Evolutionary conservation across 2,888 invertebrate genomes (phyloP).

Genomic region (Busseola fusca): DNA sequence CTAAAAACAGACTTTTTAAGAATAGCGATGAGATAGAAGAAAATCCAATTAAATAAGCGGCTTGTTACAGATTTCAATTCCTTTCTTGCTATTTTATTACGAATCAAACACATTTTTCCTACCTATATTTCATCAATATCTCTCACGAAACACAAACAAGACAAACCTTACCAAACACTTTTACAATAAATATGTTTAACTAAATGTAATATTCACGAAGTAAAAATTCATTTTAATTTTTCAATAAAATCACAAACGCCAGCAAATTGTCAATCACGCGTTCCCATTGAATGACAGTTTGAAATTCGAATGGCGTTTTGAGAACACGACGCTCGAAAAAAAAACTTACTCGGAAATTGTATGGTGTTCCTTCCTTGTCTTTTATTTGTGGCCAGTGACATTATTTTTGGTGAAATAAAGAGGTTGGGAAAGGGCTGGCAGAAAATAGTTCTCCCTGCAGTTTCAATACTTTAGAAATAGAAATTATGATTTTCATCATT

Average conservation of each 20-base stretch:
- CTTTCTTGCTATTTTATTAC: slow-evolving; percentile 29
- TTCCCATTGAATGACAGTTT: slow-evolving; percentile 40
- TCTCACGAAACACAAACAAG: not conserved
- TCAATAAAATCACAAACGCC: slow-evolving; percentile 38
- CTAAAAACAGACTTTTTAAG: slow-evolving; percentile 12
- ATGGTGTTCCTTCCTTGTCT: slow-evolving; percentile 19
- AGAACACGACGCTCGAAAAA: slow-evolving; percentile 31
- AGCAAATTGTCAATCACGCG: slow-evolving; percentile 52
- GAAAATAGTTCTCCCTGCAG: too few relatives aligned
- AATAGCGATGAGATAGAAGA: slow-evolving; percentile 19
- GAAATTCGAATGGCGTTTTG: slow-evolving; percentile 55
- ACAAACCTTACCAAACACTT: slow-evolving; percentile 5
- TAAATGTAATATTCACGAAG: slow-evolving; percentile 10
- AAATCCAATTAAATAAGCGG: slow-evolving; percentile 30
- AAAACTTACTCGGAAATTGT: slow-evolving; percentile 13
- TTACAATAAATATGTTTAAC: not conserved
- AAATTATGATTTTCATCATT: too few relatives aligned
- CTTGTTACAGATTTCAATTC: slow-evolving; percentile 36
- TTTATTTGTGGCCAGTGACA: slow-evolving; percentile 27
- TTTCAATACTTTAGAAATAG: too few relatives aligned
- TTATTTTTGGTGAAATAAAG: slow-evolving; percentile 1
- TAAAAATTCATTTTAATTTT: slow-evolving; percentile 16
- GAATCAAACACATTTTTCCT: slow-evolving; percentile 41
- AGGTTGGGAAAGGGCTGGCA: too few relatives aligned
- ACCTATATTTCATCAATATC: not conserved